These are phyloP conservation scores for Catotricha subobsoleta DNA, from an alignment of 2,888 invertebrate genomes.

Conservation along the genomic window DNA sequence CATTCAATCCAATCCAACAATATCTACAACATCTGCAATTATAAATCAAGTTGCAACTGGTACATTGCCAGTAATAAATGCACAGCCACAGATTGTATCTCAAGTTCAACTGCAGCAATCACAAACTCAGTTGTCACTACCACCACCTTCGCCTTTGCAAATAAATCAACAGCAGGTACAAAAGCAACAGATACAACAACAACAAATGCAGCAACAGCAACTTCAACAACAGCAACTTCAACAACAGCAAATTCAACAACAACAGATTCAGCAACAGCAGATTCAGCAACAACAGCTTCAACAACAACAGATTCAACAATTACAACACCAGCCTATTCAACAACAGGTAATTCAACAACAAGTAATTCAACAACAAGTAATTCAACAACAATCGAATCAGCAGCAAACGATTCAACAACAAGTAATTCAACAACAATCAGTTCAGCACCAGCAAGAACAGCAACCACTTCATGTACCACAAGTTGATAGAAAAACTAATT, in stretches of 20 bases:
- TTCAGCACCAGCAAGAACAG: constrained; percentile 18
- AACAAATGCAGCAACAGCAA: too few species aligned
- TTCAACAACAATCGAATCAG: constrained; percentile 7
- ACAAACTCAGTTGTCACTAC: not conserved
- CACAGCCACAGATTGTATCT: constrained; percentile 5
- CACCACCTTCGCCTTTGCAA: not conserved
- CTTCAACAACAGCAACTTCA: constrained; percentile 9
- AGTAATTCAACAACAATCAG: constrained; percentile 11
- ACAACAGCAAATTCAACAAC: too few species aligned
- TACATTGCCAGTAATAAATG: constrained; percentile 9
- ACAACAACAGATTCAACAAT: too few species aligned
- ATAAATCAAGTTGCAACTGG: constrained; percentile 4
- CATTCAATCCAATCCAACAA: constrained; percentile 8
- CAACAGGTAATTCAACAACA: constrained; percentile 7
- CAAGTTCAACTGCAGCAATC: not conserved
- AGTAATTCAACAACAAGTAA: constrained; percentile 3
- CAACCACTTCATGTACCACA: too few species aligned
- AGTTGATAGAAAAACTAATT: too few species aligned
- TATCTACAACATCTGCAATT: constrained; percentile 8
- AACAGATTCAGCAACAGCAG: too few species aligned
- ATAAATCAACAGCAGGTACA: too few species aligned
- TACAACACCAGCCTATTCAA: not conserved
- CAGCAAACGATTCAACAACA: constrained; percentile 7
- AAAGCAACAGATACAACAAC: not conserved
- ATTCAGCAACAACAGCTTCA: too few species aligned